Evolutionary conservation across 2,888 invertebrate genomes (phyloP).

Genomic region (Hypercompe scribonia): DNA sequence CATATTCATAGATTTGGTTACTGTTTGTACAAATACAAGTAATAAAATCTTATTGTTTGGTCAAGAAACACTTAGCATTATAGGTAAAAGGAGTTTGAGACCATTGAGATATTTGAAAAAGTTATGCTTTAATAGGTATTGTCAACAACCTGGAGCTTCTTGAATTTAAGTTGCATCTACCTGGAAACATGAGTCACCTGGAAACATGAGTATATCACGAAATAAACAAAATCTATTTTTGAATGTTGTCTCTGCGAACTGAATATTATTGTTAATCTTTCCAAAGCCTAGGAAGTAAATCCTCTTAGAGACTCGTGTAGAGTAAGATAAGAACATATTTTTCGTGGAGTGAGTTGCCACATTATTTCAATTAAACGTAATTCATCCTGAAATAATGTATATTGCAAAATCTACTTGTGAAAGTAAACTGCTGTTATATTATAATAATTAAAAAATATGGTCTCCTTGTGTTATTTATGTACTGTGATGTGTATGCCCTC

Average conservation of each 20-base stretch:
- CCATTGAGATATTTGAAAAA: not conserved
- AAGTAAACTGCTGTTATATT: no score
- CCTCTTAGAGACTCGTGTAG: no score
- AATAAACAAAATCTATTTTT: not conserved
- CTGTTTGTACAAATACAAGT: conserved; percentile 20
- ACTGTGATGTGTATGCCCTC: not conserved
- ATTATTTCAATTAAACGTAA: no score
- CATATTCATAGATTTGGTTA: conserved; percentile 26
- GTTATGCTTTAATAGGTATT: not conserved
- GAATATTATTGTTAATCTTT: no score
- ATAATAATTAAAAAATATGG: not conserved
- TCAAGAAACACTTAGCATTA: conserved; percentile 9
- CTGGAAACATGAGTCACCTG: not conserved
- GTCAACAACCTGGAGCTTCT: not conserved
- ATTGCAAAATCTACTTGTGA: no score
- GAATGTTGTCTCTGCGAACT: not conserved
- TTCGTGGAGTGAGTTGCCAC: no score
- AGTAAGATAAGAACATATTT: no score
- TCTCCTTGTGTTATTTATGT: not conserved
- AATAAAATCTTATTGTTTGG: conserved; percentile 8
- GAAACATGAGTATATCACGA: not conserved
- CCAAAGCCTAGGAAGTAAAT: no score
- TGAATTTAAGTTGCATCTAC: no score
- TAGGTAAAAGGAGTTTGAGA: not conserved
- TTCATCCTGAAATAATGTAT: no score